Conservation (phyloP, 2,797 vertebrate species). For the Anomalospiza imberbis region DNA sequence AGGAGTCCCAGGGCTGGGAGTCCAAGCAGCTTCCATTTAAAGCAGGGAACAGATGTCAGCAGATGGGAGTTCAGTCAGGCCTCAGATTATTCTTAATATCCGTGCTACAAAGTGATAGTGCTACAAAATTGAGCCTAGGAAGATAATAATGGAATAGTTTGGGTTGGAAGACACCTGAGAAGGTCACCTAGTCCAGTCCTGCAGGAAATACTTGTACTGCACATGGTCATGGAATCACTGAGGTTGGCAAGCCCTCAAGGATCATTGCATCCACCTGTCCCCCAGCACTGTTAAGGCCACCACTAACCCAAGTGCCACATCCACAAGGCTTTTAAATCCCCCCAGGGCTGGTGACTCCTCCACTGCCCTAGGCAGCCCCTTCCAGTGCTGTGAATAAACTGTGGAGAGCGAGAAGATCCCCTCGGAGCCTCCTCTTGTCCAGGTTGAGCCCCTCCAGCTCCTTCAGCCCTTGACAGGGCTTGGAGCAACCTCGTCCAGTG, state of each 20-base stretch:
- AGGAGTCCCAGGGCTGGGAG: background rate
- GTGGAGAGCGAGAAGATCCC: background rate
- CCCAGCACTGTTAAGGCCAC: background rate
- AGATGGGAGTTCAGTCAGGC: background rate
- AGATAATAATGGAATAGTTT: background rate
- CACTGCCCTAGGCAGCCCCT: background rate
- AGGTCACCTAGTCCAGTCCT: background rate
- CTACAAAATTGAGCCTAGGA: background rate
- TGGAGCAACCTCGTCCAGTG: background rate
- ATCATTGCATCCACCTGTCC: too few species aligned
- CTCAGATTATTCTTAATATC: background rate
- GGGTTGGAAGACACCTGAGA: background rate
- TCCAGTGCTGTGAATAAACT: background rate
- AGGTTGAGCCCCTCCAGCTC: background rate
- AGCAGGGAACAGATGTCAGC: background rate
- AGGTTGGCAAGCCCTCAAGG: background rate
- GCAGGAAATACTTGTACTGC: background rate
- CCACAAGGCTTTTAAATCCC: background rate
- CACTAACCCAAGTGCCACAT: background rate
- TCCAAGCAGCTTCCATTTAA: background rate
- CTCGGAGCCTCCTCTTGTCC: background rate
- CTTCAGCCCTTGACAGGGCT: background rate
- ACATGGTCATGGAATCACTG: rapidly evolving
- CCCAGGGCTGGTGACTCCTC: background rate
- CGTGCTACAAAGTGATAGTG: background rate